Evolutionary conservation across 2,113 vertebrate species (phyloP), one percentile per base, ranked within the genome.

Genomic region (Anseranas semipalmata): DNA sequence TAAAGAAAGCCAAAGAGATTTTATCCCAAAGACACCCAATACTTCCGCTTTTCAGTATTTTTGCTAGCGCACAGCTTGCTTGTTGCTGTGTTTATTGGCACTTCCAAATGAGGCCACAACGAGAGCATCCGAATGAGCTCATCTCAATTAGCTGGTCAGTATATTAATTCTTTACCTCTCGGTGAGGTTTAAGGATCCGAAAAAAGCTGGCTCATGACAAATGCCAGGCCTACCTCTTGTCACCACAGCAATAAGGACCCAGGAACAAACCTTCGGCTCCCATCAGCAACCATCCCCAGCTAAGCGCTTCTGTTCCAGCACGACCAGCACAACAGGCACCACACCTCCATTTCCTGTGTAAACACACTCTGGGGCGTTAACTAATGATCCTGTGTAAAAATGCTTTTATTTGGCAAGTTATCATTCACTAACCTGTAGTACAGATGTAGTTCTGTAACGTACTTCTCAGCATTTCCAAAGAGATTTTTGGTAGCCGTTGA

Each of bases 241-340:
- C 89, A 74, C 52, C 17, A 73, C 55, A 45, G 25, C 41, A 74
- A 18, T 48, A 86, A 45, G 15, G 17, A 39, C 5, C 4, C 30
- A 21, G 72, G 39, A 84, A 50, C 21, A 65, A 73, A n/a, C 12
- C 20, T 78, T 52, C 4, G 1, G 46, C 16, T 82, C 0, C 0
- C 14, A 58, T 19, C 9, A 17, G 75, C 67, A 82, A 46, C 16
- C 25, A 11, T 4, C 32, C 77, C 4, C 37, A 43, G 33, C 5
- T 39, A 45, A 15, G 7, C 48, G 22, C n/a, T 90, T 63, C 30
- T 68, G 43, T 52, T 52, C 7, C 33, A 50, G 27, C n/a, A n/a
- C n/a, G n/a, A n/a, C n/a, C n/a, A 1, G 52, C 27, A n/a, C 35
- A 72, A 30, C 0, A 1, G 37, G 24, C 14, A 12, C 53, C 33